Evolutionary conservation across 2,797 vertebrate genomes (phyloP).

Genomic region (Phaenicophaeus curvirostris): DNA sequence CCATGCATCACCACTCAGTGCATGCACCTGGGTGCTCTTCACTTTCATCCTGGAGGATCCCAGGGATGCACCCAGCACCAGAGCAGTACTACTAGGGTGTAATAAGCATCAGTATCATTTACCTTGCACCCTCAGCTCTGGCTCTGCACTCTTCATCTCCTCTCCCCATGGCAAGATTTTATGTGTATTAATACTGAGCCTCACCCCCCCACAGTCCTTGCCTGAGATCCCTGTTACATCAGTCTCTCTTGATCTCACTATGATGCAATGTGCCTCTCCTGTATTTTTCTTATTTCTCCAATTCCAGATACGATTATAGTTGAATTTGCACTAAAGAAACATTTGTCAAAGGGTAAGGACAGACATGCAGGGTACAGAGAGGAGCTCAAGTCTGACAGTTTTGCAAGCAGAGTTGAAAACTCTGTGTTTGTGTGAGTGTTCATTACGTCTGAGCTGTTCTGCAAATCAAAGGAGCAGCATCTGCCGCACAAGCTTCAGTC

Average conservation of each 20-base stretch:
- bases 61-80: fast-evolving
- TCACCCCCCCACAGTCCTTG: neutral
- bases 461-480: neutral
- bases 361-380: neutral
- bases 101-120: neutral
- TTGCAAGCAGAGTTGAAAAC: neutral
- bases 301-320: neutral
- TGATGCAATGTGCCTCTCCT: fast-evolving
- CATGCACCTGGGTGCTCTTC: fast-evolving
- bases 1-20: neutral
- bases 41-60: too few relatives aligned
- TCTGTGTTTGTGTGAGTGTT: too few relatives aligned
- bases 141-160: neutral
- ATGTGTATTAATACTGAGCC: neutral
- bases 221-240: neutral
- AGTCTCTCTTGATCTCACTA: neutral
- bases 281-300: neutral
- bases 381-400: neutral
- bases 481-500: neutral
- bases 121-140: neutral
- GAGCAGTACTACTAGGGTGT: neutral
- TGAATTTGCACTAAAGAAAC: conserved; percentile 8
- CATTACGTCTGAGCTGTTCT: neutral
- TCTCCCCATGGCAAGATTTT: neutral
- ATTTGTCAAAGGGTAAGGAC: neutral